Conservation (phyloP, 2,113 vertebrate genomes). For the Cephalopterus ornatus region DNA sequence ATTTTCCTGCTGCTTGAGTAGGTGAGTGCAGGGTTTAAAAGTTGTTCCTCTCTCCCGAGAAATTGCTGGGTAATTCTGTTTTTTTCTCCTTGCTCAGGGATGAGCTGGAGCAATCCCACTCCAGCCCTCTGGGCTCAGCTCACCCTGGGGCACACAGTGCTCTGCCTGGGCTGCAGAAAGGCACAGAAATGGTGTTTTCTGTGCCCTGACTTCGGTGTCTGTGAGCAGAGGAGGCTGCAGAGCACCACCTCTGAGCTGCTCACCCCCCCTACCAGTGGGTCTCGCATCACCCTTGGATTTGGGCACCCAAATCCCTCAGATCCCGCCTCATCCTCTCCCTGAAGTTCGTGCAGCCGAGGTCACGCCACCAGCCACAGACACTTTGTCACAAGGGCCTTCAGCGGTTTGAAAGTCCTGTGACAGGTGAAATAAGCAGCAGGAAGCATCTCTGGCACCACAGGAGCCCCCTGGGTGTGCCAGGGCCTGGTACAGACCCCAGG, state of each 20-base stretch:
- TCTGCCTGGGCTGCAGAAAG: background rate
- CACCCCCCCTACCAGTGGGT: background rate
- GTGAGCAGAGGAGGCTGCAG: fast-evolving
- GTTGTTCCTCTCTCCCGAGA: background rate
- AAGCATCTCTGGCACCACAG: background rate
- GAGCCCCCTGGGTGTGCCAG: fast-evolving
- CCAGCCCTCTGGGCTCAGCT: background rate
- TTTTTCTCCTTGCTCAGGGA: background rate
- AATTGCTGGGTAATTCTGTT: background rate
- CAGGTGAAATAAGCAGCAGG: background rate
- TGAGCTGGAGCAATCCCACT: background rate
- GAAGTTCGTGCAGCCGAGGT: background rate
- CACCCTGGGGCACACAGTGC: background rate
- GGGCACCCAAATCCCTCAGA: fast-evolving
- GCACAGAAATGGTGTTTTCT: background rate
- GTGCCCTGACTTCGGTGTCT: fast-evolving
- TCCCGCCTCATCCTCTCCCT: background rate
- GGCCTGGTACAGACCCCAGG: background rate
- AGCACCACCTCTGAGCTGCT: fast-evolving
- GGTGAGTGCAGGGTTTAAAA: background rate
- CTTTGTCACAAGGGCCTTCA: background rate
- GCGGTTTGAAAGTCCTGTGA: background rate
- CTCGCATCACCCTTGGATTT: fast-evolving
- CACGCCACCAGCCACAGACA: fast-evolving
- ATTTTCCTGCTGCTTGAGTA: background rate